These are phyloP conservation scores for Mesodorylaimus sp. DNA, from an alignment of 2,888 invertebrate genomes.

Conservation along the genomic window DNA sequence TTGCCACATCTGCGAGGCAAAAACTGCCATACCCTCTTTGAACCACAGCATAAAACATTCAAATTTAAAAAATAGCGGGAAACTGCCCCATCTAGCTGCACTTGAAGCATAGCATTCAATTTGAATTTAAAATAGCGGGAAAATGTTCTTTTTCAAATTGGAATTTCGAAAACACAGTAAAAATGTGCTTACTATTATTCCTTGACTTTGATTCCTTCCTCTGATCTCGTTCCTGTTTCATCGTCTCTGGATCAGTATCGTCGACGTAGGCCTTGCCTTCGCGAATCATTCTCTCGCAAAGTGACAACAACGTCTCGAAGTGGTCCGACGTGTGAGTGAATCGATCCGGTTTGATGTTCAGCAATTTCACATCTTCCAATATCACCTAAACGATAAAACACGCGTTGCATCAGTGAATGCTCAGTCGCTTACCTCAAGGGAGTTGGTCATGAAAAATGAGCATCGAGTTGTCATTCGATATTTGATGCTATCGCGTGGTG, in stretches of 20 bases:
- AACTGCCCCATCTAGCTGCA: too few relatives aligned
- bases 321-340: conserved; percentile 91
- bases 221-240: conserved; percentile 86
- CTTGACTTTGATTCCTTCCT: conserved; percentile 63
- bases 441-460: too few relatives aligned
- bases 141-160: too few relatives aligned
- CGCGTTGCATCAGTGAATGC: not conserved
- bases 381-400: conserved; percentile 43
- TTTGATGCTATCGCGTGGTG: too few relatives aligned
- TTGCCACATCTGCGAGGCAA: conserved; percentile 59
- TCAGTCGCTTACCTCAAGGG: too few relatives aligned
- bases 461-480: too few relatives aligned
- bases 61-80: not conserved
- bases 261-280: conserved; percentile 87
- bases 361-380: conserved; percentile 68
- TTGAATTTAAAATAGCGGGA: too few relatives aligned
- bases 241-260: conserved; percentile 75
- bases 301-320: conserved; percentile 71
- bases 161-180: not conserved
- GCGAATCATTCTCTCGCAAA: conserved; percentile 67
- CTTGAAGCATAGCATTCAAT: too few relatives aligned
- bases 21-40: conserved; percentile 31
- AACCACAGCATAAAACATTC: not conserved
- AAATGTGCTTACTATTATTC: conserved; percentile 47
- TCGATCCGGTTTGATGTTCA: conserved; percentile 73